Evolutionary conservation across 2,888 invertebrate genomes (phyloP), one percentile per base, ranked within the genome.

Genomic region (Eupithecia centaureata): DNA sequence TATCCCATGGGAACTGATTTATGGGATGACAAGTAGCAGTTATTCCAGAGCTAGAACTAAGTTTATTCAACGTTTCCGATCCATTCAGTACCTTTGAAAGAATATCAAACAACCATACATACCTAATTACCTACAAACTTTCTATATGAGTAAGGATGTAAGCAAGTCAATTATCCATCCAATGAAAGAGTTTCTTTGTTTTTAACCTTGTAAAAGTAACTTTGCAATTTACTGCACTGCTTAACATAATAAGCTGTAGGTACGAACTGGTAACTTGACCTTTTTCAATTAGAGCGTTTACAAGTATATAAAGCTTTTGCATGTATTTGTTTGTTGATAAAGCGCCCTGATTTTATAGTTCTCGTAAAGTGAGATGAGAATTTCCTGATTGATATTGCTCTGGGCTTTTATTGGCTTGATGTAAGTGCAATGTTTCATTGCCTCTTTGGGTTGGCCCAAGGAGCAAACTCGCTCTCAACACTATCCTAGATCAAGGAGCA

Each of bases 351-450:
- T 82, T 82, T 88, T 86, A 88, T 84, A 75, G 77, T 74, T 76
- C 77, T 77, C 82, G 82, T 88, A 87, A 89, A 89, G 77, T 78
- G 70, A 66, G 77, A 82, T 80, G 79, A 75, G 76, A 78, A 73
- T 82, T 86, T 85, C 84, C 84, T 85, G 85, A 88, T 86, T 82
- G 83, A 83, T 86, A 85, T 80, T 83, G 82, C 83, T 78, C 81
- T 82, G 76, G 71, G 75, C 72, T 84, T 57, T 86, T 85, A 87
- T 86, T 82, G 79, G 73, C 77, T 75, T 76, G 73, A 72, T 70
- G 67, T 58, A 67, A 72, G 77, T 83, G 85, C 86, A 85, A 82
- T 80, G 86, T 84, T 78, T 74, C 73, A 72, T 75, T 75, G 64
- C 71, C 65, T 75, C 68, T 69, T 64, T 63, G 61, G 61, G 67